Base-by-base conservation (phyloP, 2,113 vertebrate species). In the Dromas ardeola region DNA sequence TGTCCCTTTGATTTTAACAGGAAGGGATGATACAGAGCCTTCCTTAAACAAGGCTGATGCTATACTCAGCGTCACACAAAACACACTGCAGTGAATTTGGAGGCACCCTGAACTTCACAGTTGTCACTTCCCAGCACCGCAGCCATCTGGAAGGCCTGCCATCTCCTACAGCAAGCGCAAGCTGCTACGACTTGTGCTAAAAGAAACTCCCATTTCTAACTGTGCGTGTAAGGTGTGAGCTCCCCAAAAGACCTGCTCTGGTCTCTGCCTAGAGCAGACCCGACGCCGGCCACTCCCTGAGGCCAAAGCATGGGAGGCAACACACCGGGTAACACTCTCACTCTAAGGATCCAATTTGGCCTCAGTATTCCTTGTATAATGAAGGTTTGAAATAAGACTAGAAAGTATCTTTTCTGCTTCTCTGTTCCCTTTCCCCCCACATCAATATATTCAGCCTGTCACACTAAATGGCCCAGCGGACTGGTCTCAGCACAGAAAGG, bases 21-120 rank as follows among this genome's bases (percentile, higher is more conserved):
- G 78, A 94, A 94, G 77, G 76, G 78, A 85, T 74, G 66, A 91
- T 62, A 80, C 45, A 77, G 58, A 90, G 81, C 45, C 77, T 43
- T 77, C 58, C 81, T 95, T 87, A 96, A 95, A 85, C 84, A 93
- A 92, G 81, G 77, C 73, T 95, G 88, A 91, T 74, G 88, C 92
- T 96, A 81, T 52, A 69, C 88, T 96, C 69, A 43, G 81, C 26
- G 1, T 81, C 93, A 95, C 83, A 92, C 91, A 95, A 89, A 89
- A 93, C 83, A 95, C 90, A 82, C 93, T 81, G 92, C 94, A 96
- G 86, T 52, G 86, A 88, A 94, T 95, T 78, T 89, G 88, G 83
- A 95, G 88, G 84, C 95, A 93, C 83, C 88, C 91, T 81, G 77
- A 95, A 95, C 95, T 97, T 95, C 95, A 95, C 96, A 97, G 96